A percentile compares a stretch with the other conserved stretches of the same genome.
Evolutionary conservation across 2,797 vertebrate genomes (phyloP).

Genomic region (Fundulus diaphanus): DNA sequence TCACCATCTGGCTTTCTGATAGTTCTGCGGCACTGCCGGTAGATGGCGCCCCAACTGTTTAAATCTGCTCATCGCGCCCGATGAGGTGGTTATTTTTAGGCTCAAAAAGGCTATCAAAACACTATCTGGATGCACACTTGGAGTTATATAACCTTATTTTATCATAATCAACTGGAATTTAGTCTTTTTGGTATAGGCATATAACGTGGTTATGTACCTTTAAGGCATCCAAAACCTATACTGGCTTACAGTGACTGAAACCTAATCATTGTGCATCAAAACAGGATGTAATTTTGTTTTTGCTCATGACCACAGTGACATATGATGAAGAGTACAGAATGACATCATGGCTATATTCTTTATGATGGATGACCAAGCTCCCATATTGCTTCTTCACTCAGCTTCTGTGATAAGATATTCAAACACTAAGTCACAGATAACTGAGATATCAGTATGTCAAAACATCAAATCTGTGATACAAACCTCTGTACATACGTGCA

Average conservation of each 20-base stretch:
- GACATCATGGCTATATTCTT: not conserved
- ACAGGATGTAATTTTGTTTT: not conserved
- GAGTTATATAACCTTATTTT: too few relatives aligned
- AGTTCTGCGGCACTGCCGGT: too few relatives aligned
- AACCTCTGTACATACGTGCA: constrained; percentile 19
- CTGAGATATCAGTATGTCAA: constrained; percentile 38
- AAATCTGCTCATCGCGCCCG: too few relatives aligned
- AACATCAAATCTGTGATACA: constrained; percentile 42
- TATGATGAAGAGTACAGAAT: not conserved
- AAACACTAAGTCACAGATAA: constrained; percentile 14
- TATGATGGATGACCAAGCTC: not conserved
- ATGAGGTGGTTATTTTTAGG: too few relatives aligned
- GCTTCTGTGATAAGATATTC: not conserved
- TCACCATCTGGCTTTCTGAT: too few relatives aligned
- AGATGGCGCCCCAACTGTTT: too few relatives aligned
- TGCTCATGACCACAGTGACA: not conserved
- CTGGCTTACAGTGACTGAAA: not conserved
- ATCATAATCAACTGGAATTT: too few relatives aligned
- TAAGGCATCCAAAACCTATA: not conserved
- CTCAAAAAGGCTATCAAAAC: too few relatives aligned
- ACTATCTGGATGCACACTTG: too few relatives aligned
- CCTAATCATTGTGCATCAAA: not conserved
- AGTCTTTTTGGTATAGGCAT: too few relatives aligned
- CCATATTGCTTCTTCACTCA: not conserved
- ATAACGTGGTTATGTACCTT: too few relatives aligned